A percentile compares a stretch with the other conserved stretches of the same genome.
Evolutionary conservation across 2,113 vertebrate genomes (phyloP).

Genomic region (Nothobranchius kuhntae): DNA sequence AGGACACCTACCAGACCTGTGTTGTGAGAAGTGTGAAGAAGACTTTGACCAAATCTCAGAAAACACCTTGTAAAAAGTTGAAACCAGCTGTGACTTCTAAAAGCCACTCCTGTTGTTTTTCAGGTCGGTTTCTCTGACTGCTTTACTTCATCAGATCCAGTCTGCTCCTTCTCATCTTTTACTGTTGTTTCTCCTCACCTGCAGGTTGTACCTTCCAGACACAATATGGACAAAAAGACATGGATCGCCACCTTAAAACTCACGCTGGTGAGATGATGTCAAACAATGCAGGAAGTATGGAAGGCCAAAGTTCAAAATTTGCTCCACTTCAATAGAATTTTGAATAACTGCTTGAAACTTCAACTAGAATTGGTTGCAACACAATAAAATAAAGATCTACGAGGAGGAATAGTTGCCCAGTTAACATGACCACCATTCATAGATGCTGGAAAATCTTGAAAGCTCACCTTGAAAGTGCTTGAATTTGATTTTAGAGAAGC

Average conservation of each 20-base stretch:
- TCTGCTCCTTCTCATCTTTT: no score
- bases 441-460: no score
- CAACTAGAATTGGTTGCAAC: no score
- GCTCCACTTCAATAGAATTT: no score
- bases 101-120: slow-evolving; percentile 90
- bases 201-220: slow-evolving; percentile 97
- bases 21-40: slow-evolving; percentile 85
- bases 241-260: slow-evolving; percentile 95
- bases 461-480: no score
- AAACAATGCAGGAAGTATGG: no score
- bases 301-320: no score
- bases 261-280: slow-evolving; percentile 85
- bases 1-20: slow-evolving; percentile 90
- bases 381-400: no score
- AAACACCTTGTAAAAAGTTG: slow-evolving; percentile 84
- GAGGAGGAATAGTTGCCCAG: no score
- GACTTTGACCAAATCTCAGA: slow-evolving; percentile 81
- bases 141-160: not conserved
- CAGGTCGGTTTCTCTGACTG: slow-evolving; percentile 76
- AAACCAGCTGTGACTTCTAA: slow-evolving; percentile 82
- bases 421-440: no score
- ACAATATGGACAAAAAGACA: slow-evolving; percentile 97
- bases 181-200: not conserved
- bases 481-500: no score
- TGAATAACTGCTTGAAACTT: no score